Evolutionary conservation across 1,140 invertebrate genomes (phyloP).

Genomic region (Andricus grossulariae): DNA sequence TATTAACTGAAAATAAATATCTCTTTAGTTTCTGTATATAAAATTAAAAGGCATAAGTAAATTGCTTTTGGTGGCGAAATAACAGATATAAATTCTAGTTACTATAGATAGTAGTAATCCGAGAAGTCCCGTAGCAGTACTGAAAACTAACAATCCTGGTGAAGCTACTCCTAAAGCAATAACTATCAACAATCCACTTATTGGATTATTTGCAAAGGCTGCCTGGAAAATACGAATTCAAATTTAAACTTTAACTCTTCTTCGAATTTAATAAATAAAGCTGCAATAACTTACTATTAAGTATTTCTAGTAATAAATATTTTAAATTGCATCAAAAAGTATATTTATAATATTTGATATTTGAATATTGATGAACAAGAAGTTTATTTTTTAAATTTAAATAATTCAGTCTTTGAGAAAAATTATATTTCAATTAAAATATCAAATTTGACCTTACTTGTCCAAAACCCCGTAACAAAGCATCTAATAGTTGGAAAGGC

Average conservation of each 20-base stretch:
- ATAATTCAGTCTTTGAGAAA: background rate
- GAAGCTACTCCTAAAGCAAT: constrained; percentile 61
- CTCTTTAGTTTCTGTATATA: background rate
- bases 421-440: background rate
- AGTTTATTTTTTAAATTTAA: too few species aligned
- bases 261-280: too few species aligned
- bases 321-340: too few species aligned
- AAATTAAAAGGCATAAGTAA: background rate
- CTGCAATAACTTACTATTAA: too few species aligned
- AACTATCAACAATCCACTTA: constrained; percentile 71
- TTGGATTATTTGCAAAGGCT: constrained; percentile 73
- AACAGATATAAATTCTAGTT: constrained; percentile 41
- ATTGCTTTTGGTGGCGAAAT: background rate
- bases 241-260: background rate
- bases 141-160: constrained; percentile 59
- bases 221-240: constrained; percentile 58
- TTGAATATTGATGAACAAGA: too few species aligned
- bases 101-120: constrained; percentile 72
- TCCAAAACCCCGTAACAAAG: constrained; percentile 69
- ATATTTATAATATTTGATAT: too few species aligned
- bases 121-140: constrained; percentile 61
- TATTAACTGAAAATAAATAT: constrained; percentile 62
- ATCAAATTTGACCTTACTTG: constrained; percentile 63
- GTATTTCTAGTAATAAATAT: too few species aligned
- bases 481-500: constrained; percentile 63